Evolutionary conservation across 2,113 vertebrate species (phyloP).

Genomic region (Perccottus glenii): DNA sequence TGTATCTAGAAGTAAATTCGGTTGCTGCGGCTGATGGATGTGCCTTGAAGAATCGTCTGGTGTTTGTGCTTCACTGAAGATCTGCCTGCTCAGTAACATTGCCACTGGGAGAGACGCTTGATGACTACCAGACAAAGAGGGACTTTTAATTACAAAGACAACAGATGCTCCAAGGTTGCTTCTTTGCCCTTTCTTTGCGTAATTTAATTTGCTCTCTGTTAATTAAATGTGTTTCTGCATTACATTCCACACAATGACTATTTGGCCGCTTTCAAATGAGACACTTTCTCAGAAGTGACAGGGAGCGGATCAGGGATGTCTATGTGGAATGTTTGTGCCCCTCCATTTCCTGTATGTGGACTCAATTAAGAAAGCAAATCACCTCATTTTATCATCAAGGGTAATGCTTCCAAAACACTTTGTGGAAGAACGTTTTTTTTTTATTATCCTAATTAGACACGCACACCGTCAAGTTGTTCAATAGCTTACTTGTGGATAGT

Average conservation of each 20-base stretch:
- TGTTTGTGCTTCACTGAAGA: slow-evolving; percentile 53
- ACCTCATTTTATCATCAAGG: neutral
- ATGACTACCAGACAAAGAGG: slow-evolving; percentile 63
- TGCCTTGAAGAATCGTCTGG: slow-evolving; percentile 36
- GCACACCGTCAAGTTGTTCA: slow-evolving; percentile 18
- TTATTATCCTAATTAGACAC: slow-evolving; percentile 38
- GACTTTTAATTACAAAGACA: slow-evolving; percentile 76
- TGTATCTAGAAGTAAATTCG: slow-evolving; percentile 3
- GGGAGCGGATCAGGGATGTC: neutral
- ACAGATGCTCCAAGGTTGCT: slow-evolving; percentile 65
- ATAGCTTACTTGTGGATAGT: slow-evolving; percentile 11
- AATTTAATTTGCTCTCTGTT: slow-evolving; percentile 72
- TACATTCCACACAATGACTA: slow-evolving; percentile 39
- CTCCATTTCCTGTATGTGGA: slow-evolving; percentile 1
- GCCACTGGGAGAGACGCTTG: slow-evolving; percentile 64
- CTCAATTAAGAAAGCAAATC: slow-evolving; percentile 8
- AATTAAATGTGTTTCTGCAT: slow-evolving; percentile 66
- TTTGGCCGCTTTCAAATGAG: slow-evolving; percentile 32
- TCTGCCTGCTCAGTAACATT: slow-evolving; percentile 49
- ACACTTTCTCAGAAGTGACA: slow-evolving; percentile 1
- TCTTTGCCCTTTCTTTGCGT: slow-evolving; percentile 59
- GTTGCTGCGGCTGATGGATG: slow-evolving; percentile 11
- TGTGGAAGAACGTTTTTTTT: slow-evolving; percentile 5
- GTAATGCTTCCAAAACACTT: slow-evolving; percentile 7
- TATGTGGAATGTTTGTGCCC: slow-evolving; percentile 8